Evolutionary conservation across 2,113 vertebrate species (phyloP), one percentile per base, ranked within the genome.

Genomic region (Aviceda subcristata): DNA sequence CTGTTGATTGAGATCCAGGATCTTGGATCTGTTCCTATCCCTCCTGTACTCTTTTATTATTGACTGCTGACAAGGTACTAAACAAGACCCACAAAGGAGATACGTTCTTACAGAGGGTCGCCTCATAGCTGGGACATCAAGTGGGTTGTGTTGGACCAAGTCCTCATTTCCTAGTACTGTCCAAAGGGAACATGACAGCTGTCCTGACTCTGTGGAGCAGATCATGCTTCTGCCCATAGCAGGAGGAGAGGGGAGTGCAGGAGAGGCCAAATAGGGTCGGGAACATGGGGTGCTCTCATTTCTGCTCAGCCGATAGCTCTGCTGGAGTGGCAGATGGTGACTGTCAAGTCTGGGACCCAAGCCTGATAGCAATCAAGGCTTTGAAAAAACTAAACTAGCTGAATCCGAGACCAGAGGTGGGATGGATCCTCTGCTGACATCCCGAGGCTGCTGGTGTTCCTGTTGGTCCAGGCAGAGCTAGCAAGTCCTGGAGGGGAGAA

Each of bases 261-360:
- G 27, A 50, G 27, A 73, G 83, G 32, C 45, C 17, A 41, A 41
- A 48, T 62, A 45, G 30, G 36, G 19, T 76, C 50, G 76, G 27
- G 45, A 64, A 38, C 10, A 1, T 32, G 38, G 30, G 21, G 27
- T 6, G 8, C 21, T 87, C 16, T 84, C 14, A 22, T 63, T 89
- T 71, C 46, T 74, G 7, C 45, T 85, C 56, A 68, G 15, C 51
- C 51, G 57, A 24, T 46, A 43, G n/a, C 43, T 92, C 74, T 93
- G 39, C 57, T 76, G 24, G 34, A 79, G 62, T 80, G 39, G 24
- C 71, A 80, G 53, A 30, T 86, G 67, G 57, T 87, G 71, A 85
- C 27, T 66, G 23, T 57, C n/a, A 46, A 64, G 23, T 71, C 66
- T 92, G 88, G 32, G 74, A 92, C 82, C 73, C 39, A 88, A 76